Base-by-base conservation (phyloP, 1,140 invertebrate genomes). In the Dicyema japonicum region DNA sequence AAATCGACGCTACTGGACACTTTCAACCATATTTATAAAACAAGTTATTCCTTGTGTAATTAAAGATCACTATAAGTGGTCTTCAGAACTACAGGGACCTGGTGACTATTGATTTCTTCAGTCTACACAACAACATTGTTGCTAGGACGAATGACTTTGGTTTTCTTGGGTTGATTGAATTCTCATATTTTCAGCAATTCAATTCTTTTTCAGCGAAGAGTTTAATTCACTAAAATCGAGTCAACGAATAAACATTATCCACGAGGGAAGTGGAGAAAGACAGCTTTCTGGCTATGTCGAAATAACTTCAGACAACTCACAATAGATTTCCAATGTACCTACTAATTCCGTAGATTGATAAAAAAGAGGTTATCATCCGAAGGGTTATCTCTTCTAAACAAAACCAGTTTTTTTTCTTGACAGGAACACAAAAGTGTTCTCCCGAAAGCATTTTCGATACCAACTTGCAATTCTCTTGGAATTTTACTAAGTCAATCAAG, bases 271-370 rank as follows among this genome's bases (percentile, higher is more conserved):
- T 4, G 85, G 88, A 17, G 75, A 76, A 2, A 54, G 78, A 34
- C 74, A 85, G 30, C 72, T 88, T 33, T 74, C 72, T 30, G 88
- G 82, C 7, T 90, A 78, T 57, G 88, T 94, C 13, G 88, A 97
- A 60, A 92, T 97, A 24, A 88, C 94, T 35, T 97, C 97, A 59
- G 88, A 97, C 45, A 97, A 97, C 54, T 63, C 69, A 94, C 55
- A 78, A 78, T 43, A 61, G 85, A 41, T 65, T 94, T 31, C 82
- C 85, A 48, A 50, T 40, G 12, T 18, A 18, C 4, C 9, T 15
- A 7, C 5, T n/a, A 7, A 8, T n/a, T 17, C 19, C 7, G 7
- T 21, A 85, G 74, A 82, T 90, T 54, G 85, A 97, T 37, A 74
- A 78, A 52, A 70, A 90, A n/a, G n/a, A 92, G 56, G n/a, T n/a